Base-by-base conservation (phyloP, 1,140 invertebrate species). In the Trichonephila clavipes region DNA sequence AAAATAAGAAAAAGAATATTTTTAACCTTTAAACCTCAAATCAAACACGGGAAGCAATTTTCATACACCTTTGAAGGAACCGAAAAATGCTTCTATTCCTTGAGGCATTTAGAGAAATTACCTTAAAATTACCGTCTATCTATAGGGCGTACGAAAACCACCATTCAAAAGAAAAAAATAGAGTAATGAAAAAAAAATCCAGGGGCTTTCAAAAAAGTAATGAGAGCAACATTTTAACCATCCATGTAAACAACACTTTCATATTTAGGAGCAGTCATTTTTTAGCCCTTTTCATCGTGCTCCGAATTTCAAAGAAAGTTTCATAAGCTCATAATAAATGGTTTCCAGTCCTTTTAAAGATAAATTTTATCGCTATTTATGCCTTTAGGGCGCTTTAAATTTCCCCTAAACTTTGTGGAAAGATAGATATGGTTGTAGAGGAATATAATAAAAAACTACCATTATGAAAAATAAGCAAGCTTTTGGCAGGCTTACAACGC, bases 371-470 rank as follows among this genome's bases (percentile, higher is more conserved):
- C 90, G 82, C 59, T 85, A 64, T 66, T 62, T 64, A 58, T 66
- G 81, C 77, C 72, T 92, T 92, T 28, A 85, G 90, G 90, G 72
- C 72, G 28, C 72, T 83, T 66, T 82, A 92, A 92, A 92, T 92
- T 92, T 92, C 81, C 90, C 81, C 90, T 59, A 51, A 92, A 83
- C 82, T 92, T 92, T 83, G 81, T 44, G 40, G 77, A 92, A 92
- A 92, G 90, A 92, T 92, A 92, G 90, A 92, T 92, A 85, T 51
- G 90, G 90, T 85, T 92, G 90, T 92, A 44, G 85, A 92, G 62
- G 40, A 92, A 85, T 92, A 28, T 28, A 85, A 89, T 89, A 89
- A 89, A 85, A 90, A 92, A 92, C 77, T 28, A 58, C 64, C 59
- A 85, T 92, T 85, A 85, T 51, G 77, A 69, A 92, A 92, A 92